phyloP scores from a whole-genome alignment of 2,797 vertebrate species.

The Petrocephalus schoutedeni region DNA sequence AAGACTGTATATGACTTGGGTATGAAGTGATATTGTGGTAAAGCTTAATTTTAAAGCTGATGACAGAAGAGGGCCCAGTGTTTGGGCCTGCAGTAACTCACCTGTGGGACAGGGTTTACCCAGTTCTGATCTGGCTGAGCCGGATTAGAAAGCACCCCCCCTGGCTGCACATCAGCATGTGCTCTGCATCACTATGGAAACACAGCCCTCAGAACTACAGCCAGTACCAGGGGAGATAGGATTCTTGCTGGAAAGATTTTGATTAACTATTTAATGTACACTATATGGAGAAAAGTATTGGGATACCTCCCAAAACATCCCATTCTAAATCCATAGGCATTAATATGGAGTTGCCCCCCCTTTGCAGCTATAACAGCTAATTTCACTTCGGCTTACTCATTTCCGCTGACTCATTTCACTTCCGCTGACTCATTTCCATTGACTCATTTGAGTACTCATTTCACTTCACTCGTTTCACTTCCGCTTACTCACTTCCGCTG shows the following conservation, averaged over 20 bases:
- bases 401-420: too few species aligned
- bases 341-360: too few species aligned
- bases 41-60: neutral
- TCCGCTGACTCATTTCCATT: too few species aligned
- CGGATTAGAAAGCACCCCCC: conserved; percentile 74
- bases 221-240: neutral
- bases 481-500: too few species aligned
- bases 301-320: neutral
- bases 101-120: conserved; percentile 76
- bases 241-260: neutral
- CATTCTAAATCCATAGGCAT: neutral
- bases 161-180: conserved; percentile 57
- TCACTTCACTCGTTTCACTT: too few species aligned
- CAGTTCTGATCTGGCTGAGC: conserved; percentile 72
- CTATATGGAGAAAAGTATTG: neutral
- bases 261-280: neutral
- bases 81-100: conserved; percentile 44
- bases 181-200: conserved; percentile 62
- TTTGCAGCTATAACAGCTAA: too few species aligned
- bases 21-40: neutral
- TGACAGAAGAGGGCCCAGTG: neutral
- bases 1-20: neutral
- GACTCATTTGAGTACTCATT: too few species aligned
- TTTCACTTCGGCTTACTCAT: too few species aligned
- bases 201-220: neutral